Evolutionary conservation across 2,888 invertebrate genomes (phyloP).

Genomic region (Leptinotarsa peninsularis): DNA sequence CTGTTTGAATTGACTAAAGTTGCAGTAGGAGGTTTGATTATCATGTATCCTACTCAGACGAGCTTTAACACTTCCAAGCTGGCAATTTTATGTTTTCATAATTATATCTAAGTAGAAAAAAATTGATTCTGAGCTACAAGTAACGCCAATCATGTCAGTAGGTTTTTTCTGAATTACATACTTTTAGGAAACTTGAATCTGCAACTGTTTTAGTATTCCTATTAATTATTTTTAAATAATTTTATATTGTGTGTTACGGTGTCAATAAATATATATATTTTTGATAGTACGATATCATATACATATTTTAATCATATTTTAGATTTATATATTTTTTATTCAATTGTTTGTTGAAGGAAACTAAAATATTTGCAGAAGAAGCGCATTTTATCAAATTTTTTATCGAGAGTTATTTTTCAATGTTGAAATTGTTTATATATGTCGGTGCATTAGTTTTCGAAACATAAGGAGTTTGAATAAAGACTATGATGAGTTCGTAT

Average conservation of each 20-base stretch:
- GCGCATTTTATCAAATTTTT: background rate
- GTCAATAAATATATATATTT: conserved; percentile 14
- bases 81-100: background rate
- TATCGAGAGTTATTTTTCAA: background rate
- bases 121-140: background rate
- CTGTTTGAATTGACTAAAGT: too few relatives aligned
- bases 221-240: background rate
- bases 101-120: background rate
- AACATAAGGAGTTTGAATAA: too few relatives aligned
- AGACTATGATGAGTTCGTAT: background rate
- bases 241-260: background rate
- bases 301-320: conserved; percentile 9
- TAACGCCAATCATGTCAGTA: too few relatives aligned
- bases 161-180: too few relatives aligned
- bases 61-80: background rate
- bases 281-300: conserved; percentile 7
- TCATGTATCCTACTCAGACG: too few relatives aligned
- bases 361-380: background rate
- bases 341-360: background rate
- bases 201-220: conserved; percentile 3
- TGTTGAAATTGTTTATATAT: too few relatives aligned
- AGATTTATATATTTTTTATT: conserved; percentile 17
- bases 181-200: background rate
- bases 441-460: too few relatives aligned
- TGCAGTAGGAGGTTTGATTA: too few relatives aligned